phyloP scores from a whole-genome alignment of 2,113 vertebrate species.

The Eleginops maclovinus region DNA sequence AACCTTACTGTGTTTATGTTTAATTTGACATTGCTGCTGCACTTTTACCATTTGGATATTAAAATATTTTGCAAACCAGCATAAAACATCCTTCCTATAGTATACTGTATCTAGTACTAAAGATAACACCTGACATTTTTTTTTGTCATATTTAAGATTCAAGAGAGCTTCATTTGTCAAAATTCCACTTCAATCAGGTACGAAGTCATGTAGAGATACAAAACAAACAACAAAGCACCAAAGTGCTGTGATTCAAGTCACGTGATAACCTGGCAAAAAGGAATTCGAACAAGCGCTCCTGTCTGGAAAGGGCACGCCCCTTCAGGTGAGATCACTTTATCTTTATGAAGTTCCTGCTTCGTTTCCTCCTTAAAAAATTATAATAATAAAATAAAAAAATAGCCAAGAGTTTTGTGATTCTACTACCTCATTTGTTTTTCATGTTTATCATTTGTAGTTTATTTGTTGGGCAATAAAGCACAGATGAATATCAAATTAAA shows the following conservation, averaged over 20 bases:
- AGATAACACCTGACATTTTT: neutral
- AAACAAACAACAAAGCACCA: no score
- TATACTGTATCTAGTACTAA: neutral
- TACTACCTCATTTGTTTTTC: neutral
- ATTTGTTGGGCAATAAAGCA: neutral
- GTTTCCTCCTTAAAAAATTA: no score
- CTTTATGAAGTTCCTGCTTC: neutral
- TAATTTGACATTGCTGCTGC: neutral
- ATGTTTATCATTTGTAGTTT: neutral
- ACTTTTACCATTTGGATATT: neutral
- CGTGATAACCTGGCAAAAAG: neutral
- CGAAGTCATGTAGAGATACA: no score
- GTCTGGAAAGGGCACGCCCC: neutral
- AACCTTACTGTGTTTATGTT: conserved; percentile 4
- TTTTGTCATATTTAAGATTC: neutral
- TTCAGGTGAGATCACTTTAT: neutral
- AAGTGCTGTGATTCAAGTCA: neutral
- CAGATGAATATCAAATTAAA: neutral
- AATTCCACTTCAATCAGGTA: no score
- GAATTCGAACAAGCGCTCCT: conserved; percentile 11
- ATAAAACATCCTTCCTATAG: neutral
- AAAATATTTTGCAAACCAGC: neutral
- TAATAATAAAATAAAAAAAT: no score
- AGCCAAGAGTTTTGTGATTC: no score
- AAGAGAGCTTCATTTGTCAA: neutral